Base-by-base conservation (phyloP, 2,888 invertebrate genomes). In the Plusia festucae region DNA sequence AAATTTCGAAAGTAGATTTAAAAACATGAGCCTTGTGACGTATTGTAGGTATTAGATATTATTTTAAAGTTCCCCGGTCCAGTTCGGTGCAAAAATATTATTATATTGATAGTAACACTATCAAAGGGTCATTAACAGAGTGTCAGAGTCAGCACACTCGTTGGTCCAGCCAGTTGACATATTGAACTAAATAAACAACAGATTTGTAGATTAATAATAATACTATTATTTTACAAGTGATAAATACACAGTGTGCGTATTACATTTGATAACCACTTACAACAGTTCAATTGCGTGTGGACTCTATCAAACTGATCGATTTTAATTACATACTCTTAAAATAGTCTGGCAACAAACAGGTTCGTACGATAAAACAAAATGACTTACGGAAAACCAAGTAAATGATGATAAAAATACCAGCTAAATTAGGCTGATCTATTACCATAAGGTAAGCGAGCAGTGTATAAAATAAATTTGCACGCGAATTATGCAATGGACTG, bases 181-280 rank as follows among this genome's bases (percentile, higher is more conserved):
- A 55, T 72, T 61, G 63, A 59, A 76, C 66, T 55, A 27, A 62
- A 70, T 61, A 73, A 76, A 78, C 58, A 78, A 70, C 60, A 64
- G 61, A 58, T 58, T 34, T 56, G 59, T 64, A 58, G 65, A 62
- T 68, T 60, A 68, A 59, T 77, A 8, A 49, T 20, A 49, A 49
- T 49, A 63, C 65, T 73, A 72, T 76, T 70, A 65, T 71, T 79
- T 60, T 61, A 51, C 34, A 53, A 67, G 54, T 67, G 72, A 81
- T 81, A 79, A 74, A 63, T 69, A 53, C 65, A 58, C 53, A 62
- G 53, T 67, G 72, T 76, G 64, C 72, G 75, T 63, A 65, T 60
- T 58, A 68, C 53, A 63, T 75, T 67, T 60, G 57, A 63, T 72
- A 72, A 61, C 60, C 54, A 74, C 22, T 52, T 52, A 61, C 53